phyloP scores from a whole-genome alignment of 2,797 vertebrate species.

The Philypnodon macrostomus region DNA sequence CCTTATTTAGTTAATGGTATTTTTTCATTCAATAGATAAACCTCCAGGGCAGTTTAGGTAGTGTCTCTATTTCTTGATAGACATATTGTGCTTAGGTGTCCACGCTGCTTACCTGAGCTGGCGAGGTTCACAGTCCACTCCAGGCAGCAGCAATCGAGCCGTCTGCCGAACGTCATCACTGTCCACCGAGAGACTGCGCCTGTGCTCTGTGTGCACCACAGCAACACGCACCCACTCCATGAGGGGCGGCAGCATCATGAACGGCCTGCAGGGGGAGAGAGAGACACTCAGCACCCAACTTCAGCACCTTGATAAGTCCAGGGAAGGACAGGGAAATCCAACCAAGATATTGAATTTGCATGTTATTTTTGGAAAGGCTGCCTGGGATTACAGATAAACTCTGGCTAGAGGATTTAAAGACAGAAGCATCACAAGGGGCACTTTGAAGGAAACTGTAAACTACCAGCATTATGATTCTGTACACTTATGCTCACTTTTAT shows the following conservation, averaged over 20 bases:
- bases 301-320: constrained; percentile 11
- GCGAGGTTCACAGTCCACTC: constrained; percentile 96
- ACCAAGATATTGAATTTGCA: constrained; percentile 36
- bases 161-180: constrained; percentile 98
- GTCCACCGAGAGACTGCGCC: constrained; percentile 95
- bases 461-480: not conserved
- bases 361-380: constrained; percentile 25
- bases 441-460: constrained; percentile 13
- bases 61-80: not conserved
- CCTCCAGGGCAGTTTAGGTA: not conserved
- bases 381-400: constrained; percentile 19
- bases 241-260: constrained; percentile 91
- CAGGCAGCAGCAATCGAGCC: constrained; percentile 89
- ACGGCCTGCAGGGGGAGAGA: constrained; percentile 84
- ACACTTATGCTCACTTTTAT: too few relatives aligned
- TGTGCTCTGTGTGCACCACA: constrained; percentile 90
- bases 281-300: constrained; percentile 14
- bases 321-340: constrained; percentile 33
- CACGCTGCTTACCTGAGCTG: constrained; percentile 86
- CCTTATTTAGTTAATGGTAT: too few relatives aligned
- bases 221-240: constrained; percentile 98
- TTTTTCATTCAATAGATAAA: too few relatives aligned
- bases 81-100: constrained; percentile 6
- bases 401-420: constrained; percentile 27
- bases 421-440: constrained; percentile 14